Conservation (phyloP, 2,888 invertebrate species). For the Ceratothoa steindachneri region DNA sequence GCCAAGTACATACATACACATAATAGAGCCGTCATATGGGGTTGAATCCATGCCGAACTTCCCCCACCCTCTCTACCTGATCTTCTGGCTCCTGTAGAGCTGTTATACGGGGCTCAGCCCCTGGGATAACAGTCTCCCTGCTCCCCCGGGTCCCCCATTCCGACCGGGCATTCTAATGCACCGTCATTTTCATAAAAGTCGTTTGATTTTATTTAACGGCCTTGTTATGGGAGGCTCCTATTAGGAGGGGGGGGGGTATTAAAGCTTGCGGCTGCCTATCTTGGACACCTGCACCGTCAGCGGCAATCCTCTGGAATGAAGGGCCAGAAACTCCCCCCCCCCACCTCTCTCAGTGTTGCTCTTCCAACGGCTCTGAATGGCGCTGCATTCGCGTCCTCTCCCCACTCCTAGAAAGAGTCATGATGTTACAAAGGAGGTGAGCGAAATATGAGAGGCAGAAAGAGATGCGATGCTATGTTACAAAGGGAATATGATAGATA, state of each 20-base stretch:
- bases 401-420: neutral
- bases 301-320: constrained; percentile 4
- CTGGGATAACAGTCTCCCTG: too few relatives aligned
- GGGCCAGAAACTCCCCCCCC: neutral
- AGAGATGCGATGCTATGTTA: too few relatives aligned
- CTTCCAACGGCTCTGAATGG: too few relatives aligned
- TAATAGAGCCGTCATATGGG: too few relatives aligned
- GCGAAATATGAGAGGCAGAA: neutral
- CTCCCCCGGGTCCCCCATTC: neutral
- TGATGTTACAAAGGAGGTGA: neutral
- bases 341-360: neutral
- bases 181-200: constrained; percentile 6
- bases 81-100: too few relatives aligned
- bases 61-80: too few relatives aligned
- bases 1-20: too few relatives aligned
- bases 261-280: constrained; percentile 2
- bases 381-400: too few relatives aligned
- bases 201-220: constrained; percentile 11
- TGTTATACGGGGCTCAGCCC: too few relatives aligned
- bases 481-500: neutral
- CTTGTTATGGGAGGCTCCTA: neutral
- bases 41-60: too few relatives aligned
- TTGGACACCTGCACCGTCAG: constrained; percentile 4
- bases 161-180: neutral
- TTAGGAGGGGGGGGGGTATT: too few relatives aligned